A percentile compares a stretch with the other conserved stretches of the same genome.
Evolutionary conservation across 1,140 invertebrate genomes (phyloP).

Genomic region (Cataglyphis hispanica): DNA sequence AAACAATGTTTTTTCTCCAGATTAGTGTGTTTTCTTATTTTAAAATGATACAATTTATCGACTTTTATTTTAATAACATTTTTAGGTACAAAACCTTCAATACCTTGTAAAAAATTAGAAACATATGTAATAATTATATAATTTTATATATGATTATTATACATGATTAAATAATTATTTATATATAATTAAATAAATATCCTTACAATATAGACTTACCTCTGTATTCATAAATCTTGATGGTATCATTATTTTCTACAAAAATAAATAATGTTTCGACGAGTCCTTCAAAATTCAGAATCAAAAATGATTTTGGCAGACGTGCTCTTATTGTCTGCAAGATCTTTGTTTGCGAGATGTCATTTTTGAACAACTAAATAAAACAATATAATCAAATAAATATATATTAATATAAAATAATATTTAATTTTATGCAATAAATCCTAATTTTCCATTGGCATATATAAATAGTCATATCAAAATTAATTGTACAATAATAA

Average conservation of each 20-base stretch:
- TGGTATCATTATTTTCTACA: constrained; percentile 71
- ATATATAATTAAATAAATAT: neutral
- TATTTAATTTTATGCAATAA: neutral
- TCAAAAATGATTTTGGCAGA: constrained; percentile 70
- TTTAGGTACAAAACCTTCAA: constrained; percentile 75
- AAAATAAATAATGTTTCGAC: constrained; percentile 79
- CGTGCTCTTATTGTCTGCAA: constrained; percentile 73
- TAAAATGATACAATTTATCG: constrained; percentile 69
- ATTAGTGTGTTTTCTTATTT: constrained; percentile 65
- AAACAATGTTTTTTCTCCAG: constrained; percentile 72
- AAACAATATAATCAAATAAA: constrained; percentile 14
- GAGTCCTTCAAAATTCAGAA: constrained; percentile 75
- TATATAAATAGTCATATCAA: neutral
- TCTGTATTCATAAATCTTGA: constrained; percentile 79
- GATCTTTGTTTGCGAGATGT: constrained; percentile 60
- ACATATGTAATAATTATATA: neutral
- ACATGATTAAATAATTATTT: too few relatives aligned
- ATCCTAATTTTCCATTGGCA: too few relatives aligned
- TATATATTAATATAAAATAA: neutral
- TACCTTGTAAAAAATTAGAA: constrained; percentile 67
- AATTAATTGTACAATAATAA: neutral
- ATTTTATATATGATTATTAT: neutral
- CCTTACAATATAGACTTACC: constrained; percentile 64
- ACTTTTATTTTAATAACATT: constrained; percentile 74
- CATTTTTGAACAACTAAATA: constrained; percentile 67